Evolutionary conservation across 2,113 vertebrate genomes (phyloP).

Genomic region (Petrocephalus microphthalmus): DNA sequence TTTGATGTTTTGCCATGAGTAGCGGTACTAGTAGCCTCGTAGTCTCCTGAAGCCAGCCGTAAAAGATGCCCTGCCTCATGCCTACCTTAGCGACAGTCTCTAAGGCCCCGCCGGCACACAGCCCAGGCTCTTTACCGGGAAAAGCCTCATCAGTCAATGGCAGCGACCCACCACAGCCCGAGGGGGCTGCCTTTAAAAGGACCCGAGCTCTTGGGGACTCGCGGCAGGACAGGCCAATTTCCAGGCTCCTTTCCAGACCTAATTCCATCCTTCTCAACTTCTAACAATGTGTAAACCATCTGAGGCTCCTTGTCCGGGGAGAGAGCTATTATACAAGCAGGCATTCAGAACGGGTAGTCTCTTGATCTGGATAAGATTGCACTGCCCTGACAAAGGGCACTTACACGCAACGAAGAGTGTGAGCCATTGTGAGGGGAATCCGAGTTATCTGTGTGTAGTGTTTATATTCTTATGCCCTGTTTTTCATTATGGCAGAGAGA

Average conservation of each 20-base stretch:
- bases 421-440: not conserved
- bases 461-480: not conserved
- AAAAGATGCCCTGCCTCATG: not conserved
- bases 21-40: too few relatives aligned
- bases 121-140: not conserved
- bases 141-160: not conserved
- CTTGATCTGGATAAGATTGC: not conserved
- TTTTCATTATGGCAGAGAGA: not conserved
- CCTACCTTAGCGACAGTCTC: not conserved
- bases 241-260: not conserved
- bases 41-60: not conserved
- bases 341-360: not conserved
- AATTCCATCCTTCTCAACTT: not conserved
- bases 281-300: not conserved
- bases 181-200: constrained; percentile 4
- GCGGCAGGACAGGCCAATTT: not conserved
- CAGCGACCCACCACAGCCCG: not conserved
- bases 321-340: not conserved
- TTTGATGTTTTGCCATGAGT: not conserved
- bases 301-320: not conserved
- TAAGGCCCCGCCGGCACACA: not conserved
- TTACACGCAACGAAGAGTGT: not conserved
- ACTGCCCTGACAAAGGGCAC: not conserved
- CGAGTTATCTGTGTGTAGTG: not conserved
- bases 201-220: not conserved